These are phyloP conservation scores for Subacronicta megacephala DNA, from an alignment of 2,888 invertebrate species.

Conservation along the genomic window DNA sequence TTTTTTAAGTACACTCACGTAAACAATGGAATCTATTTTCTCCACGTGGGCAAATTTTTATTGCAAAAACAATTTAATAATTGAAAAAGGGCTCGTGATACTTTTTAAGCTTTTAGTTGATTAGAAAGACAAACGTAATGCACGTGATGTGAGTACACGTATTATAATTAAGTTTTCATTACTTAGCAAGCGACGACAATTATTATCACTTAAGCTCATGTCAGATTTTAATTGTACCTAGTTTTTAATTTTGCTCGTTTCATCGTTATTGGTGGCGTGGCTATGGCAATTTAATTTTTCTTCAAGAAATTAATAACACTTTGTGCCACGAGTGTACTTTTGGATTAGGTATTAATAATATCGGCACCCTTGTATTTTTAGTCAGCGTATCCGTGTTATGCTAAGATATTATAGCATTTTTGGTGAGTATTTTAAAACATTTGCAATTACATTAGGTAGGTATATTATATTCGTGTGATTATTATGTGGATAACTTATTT, in stretches of 20 bases:
- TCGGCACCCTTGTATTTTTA: too few species aligned
- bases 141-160: constrained; percentile 21
- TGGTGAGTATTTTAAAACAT: too few species aligned
- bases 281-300: constrained; percentile 10
- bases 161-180: constrained; percentile 67
- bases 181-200: constrained; percentile 64
- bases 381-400: too few species aligned
- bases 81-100: neutral
- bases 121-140: constrained; percentile 33
- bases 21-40: neutral
- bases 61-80: neutral
- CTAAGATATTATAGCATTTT: too few species aligned
- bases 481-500: too few species aligned
- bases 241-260: constrained; percentile 41
- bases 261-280: constrained; percentile 15
- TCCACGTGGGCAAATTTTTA: neutral
- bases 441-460: too few species aligned
- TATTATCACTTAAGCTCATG: constrained; percentile 68
- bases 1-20: too few species aligned
- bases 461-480: too few species aligned
- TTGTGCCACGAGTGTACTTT: constrained; percentile 2
- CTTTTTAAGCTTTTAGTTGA: constrained; percentile 39
- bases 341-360: too few species aligned
- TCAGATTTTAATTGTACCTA: constrained; percentile 71
- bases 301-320: constrained; percentile 29